These are phyloP conservation scores for Chrysina gloriosa DNA, from an alignment of 2,888 invertebrate genomes.

Conservation along the genomic window DNA sequence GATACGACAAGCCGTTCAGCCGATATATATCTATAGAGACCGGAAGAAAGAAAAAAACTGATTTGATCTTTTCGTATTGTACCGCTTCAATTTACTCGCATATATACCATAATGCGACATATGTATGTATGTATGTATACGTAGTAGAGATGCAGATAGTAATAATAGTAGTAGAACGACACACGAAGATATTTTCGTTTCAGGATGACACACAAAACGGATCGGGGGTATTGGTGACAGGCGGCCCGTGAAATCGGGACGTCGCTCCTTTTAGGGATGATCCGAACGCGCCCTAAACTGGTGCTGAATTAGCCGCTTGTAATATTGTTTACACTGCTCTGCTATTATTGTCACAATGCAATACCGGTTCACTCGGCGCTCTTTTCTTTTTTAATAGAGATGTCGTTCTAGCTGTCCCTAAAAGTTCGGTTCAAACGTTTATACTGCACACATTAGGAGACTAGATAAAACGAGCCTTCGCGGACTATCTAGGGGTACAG, in stretches of 20 bases:
- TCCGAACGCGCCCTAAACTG: conserved; percentile 51
- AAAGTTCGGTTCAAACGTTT: no score
- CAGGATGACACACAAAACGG: conserved; percentile 46
- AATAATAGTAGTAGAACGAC: neutral
- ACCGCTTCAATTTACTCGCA: neutral
- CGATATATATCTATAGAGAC: no score
- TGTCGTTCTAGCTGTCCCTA: conserved; percentile 46
- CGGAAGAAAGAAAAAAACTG: no score
- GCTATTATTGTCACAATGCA: conserved; percentile 46
- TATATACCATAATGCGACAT: neutral
- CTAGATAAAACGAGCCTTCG: no score
- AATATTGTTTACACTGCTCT: conserved; percentile 65
- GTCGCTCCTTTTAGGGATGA: conserved; percentile 44
- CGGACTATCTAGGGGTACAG: no score
- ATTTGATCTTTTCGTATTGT: neutral
- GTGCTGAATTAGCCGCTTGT: conserved; percentile 65
- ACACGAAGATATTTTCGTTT: no score
- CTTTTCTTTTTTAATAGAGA: conserved; percentile 48
- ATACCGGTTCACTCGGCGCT: conserved; percentile 44
- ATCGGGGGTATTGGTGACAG: conserved; percentile 50
- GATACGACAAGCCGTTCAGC: neutral
- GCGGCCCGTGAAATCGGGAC: conserved; percentile 54
- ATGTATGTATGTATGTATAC: no score
- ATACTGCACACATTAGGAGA: no score
- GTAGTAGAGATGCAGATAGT: no score